These are phyloP conservation scores for Patella pellucida DNA, from an alignment of 2,888 invertebrate species.

Conservation along the genomic window DNA sequence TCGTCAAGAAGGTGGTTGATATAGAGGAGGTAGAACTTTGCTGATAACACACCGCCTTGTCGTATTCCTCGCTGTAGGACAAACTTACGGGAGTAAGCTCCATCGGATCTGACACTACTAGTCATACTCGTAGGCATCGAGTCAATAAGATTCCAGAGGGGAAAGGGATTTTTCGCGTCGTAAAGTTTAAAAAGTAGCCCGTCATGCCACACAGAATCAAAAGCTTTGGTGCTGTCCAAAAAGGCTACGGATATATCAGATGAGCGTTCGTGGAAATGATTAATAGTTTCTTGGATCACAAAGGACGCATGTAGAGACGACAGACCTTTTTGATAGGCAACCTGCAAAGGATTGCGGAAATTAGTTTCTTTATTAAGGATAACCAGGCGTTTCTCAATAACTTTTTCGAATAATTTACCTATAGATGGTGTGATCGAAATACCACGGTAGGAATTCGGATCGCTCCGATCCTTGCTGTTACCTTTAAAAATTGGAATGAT, in stretches of 20 bases:
- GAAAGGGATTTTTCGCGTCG: not conserved
- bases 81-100: not conserved
- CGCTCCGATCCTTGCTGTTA: not conserved
- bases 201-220: conserved; percentile 15
- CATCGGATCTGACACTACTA: not conserved
- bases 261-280: conserved; percentile 9
- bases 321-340: no score
- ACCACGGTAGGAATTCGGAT: conserved; percentile 14
- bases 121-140: not conserved
- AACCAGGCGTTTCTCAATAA: not conserved
- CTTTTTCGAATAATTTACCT: conserved; percentile 14
- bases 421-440: conserved; percentile 15
- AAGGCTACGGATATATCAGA: not conserved
- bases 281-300: conserved; percentile 15
- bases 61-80: not conserved
- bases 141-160: not conserved
- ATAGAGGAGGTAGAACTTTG: not conserved
- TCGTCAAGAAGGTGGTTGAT: not conserved
- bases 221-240: conserved; percentile 20
- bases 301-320: no score
- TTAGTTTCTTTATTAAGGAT: not conserved
- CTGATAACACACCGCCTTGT: conserved; percentile 2
- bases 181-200: not conserved
- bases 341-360: no score
- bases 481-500: conserved; percentile 20